Percentiles rank a stretch among this genome's conserved stretches.
Evolutionary conservation across 2,113 vertebrate species (phyloP).

Genomic region (Notothenia coriiceps): DNA sequence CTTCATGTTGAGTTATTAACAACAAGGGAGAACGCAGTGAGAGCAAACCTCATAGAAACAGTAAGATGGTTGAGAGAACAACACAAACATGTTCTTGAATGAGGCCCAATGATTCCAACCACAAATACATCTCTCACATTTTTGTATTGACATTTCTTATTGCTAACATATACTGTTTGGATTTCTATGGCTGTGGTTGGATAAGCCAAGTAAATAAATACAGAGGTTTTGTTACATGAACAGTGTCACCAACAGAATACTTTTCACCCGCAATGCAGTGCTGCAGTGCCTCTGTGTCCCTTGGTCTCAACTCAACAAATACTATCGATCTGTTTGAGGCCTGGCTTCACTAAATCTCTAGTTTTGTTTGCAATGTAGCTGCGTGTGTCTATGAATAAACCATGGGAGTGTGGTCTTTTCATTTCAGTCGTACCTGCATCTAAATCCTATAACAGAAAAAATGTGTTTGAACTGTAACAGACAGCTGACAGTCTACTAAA

Average conservation of each 20-base stretch:
- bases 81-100: not conserved
- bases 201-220: not conserved
- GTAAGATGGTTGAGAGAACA: too few relatives aligned
- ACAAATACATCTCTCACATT: not conserved
- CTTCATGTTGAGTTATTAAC: too few relatives aligned
- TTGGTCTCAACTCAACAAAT: slow-evolving; percentile 19
- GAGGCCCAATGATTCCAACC: not conserved
- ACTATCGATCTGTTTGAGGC: not conserved
- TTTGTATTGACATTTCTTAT: not conserved
- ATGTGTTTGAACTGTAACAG: too few relatives aligned
- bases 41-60: too few relatives aligned
- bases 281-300: not conserved
- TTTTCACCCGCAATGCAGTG: not conserved
- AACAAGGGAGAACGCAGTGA: too few relatives aligned
- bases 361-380: slow-evolving; percentile 6
- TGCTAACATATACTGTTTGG: not conserved
- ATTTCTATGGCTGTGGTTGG: not conserved
- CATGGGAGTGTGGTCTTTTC: not conserved
- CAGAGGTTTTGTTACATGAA: not conserved
- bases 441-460: too few relatives aligned
- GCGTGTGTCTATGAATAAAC: not conserved
- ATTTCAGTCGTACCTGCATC: too few relatives aligned
- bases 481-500: too few relatives aligned
- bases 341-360: slow-evolving; percentile 8
- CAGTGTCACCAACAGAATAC: not conserved